A percentile compares a stretch with the other conserved stretches of the same genome.
These are phyloP conservation scores for Junonia oenone DNA, from an alignment of 2,888 invertebrate genomes.

Conservation along the genomic window DNA sequence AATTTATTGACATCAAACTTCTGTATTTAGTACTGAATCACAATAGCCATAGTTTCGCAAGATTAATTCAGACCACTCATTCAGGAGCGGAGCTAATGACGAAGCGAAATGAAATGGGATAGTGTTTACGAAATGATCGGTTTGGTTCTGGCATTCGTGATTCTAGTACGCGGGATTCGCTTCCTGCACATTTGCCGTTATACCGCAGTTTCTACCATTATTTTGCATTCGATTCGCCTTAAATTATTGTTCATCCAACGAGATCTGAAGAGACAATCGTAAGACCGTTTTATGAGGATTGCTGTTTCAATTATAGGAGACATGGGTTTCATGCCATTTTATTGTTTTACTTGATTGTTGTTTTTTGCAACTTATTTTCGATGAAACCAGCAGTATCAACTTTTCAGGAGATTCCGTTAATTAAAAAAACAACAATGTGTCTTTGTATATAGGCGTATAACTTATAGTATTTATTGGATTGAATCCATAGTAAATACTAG, in stretches of 20 bases:
- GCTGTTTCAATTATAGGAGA: not conserved
- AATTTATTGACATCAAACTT: no score
- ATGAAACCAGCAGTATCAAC: no score
- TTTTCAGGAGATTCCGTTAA: no score
- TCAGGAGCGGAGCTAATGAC: conserved; percentile 48
- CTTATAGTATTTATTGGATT: no score
- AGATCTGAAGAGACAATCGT: conserved; percentile 23
- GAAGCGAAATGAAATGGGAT: conserved; percentile 43
- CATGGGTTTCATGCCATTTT: no score
- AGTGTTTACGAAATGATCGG: conserved; percentile 53
- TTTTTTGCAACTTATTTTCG: no score
- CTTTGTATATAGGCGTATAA: no score
- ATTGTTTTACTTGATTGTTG: no score
- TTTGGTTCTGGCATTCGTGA: conserved; percentile 47
- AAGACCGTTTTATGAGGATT: conserved; percentile 17
- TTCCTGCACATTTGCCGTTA: conserved; percentile 39
- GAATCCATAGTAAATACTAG: no score
- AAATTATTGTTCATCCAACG: conserved; percentile 42
- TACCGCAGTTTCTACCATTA: conserved; percentile 37
- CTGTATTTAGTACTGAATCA: no score
- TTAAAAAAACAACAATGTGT: no score
- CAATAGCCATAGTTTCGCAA: not conserved
- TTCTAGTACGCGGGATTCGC: conserved; percentile 37
- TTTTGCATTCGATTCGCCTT: conserved; percentile 42
- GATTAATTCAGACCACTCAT: conserved; percentile 17